Base-by-base conservation (phyloP, 2,113 vertebrate species). In the Nibea albiflora region DNA sequence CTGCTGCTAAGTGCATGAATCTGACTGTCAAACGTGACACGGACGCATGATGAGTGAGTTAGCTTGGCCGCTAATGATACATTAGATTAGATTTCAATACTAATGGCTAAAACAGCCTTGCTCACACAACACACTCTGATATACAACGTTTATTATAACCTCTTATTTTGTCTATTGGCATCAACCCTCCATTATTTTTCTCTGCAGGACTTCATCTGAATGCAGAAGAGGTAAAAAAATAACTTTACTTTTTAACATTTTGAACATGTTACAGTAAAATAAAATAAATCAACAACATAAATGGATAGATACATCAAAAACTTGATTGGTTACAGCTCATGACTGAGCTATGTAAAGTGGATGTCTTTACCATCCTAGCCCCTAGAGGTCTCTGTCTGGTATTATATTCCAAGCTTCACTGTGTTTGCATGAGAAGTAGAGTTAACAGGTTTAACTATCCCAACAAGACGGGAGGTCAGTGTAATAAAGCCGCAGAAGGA, bases 331-430 rank as follows among this genome's bases (percentile, higher is more conserved):
- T 44, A 28, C 15, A 35, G 49, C 39, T 71, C 39, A 66, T 56
- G 10, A 26, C 8, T 35, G 3, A 28, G 28, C 35, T 44, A 44
- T 39, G 44, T 24, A 4, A 65, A 39, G 39, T 54, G 52, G 24
- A 10, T 76, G 72, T 78, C 24, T 81, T 88, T 81, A 81, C 78
- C n/a, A 67, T 35, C 24, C 35, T 53, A 70, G 52, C 91, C 92
- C 70, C 89, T 83, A 87, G 92, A 89, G 83, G 88, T 87, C 86
- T 88, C 88, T 75, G 49, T 88, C 63, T 80, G 54, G 47, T 83
- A 3, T 80, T 78, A 60, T 64, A 52, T 56, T 62, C 4, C 20
- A 78, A 62, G 58, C 77, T 68, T 60, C 15, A 61, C 24, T 58
- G 20, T 78, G 44, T 57, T 24, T 73, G 65, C 77, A 79, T 66